phyloP scores from a whole-genome alignment of 2,888 invertebrate genomes.

The Mystacides longicornis region DNA sequence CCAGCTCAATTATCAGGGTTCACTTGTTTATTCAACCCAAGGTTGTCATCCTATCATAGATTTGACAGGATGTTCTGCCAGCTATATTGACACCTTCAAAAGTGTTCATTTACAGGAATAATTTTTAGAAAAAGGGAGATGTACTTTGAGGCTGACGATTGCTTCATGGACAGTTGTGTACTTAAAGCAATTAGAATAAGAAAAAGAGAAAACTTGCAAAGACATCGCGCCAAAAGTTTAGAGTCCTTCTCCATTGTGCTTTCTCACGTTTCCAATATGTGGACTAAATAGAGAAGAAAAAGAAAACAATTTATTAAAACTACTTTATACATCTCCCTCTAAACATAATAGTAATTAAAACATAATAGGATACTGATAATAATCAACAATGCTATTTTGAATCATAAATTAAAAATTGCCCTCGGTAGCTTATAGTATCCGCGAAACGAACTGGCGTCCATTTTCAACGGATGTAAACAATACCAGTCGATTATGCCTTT shows the following conservation, averaged over 20 bases:
- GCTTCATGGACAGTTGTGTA: background rate
- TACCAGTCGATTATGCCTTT: no score
- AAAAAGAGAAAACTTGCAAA: constrained; percentile 47
- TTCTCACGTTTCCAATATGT: constrained; percentile 46
- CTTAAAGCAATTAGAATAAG: background rate
- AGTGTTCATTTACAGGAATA: background rate
- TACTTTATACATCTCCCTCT: background rate
- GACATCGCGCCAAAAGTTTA: constrained; percentile 51
- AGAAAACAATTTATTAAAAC: background rate
- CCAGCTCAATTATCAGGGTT: no score
- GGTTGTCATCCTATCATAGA: no score
- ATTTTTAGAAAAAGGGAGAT: background rate
- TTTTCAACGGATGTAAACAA: no score
- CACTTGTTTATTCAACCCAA: no score
- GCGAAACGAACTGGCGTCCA: no score
- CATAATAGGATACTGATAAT: no score
- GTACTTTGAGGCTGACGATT: background rate
- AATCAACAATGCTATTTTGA: no score
- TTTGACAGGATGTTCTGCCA: no score
- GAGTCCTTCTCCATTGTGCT: constrained; percentile 50
- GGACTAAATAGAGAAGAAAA: constrained; percentile 34
- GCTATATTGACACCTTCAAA: no score
- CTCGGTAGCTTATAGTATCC: no score
- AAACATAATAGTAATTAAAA: background rate
- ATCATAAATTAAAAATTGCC: no score